phyloP scores from a whole-genome alignment of 2,797 vertebrate species.

The Micromesistius poutassou region DNA sequence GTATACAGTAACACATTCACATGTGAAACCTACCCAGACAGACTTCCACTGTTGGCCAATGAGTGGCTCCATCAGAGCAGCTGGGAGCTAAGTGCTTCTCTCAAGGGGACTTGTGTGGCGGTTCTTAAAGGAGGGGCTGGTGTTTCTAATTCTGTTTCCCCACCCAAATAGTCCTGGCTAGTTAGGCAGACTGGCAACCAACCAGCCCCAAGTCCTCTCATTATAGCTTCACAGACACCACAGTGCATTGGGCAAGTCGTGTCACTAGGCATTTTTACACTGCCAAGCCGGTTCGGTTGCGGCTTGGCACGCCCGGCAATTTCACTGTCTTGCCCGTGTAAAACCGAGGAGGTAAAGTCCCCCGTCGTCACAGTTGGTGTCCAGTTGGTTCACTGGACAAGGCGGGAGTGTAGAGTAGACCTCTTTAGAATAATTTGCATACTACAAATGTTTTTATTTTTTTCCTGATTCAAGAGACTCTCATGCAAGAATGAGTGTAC shows the following conservation, averaged over 20 bases:
- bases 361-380: too few species aligned
- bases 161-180: neutral
- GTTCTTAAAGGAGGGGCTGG: neutral
- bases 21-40: neutral
- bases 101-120: neutral
- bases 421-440: too few species aligned
- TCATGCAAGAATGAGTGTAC: too few species aligned
- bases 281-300: too few species aligned
- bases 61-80: constrained; percentile 9
- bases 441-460: too few species aligned
- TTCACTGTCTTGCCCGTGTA: too few species aligned
- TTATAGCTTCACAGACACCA: neutral
- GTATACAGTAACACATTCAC: neutral
- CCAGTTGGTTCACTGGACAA: too few species aligned
- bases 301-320: too few species aligned
- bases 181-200: constrained; percentile 8
- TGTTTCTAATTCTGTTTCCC: neutral
- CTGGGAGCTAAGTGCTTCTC: constrained; percentile 11
- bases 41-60: neutral
- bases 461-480: too few species aligned
- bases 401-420: too few species aligned
- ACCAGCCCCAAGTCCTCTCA: constrained; percentile 7
- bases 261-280: too few species aligned
- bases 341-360: too few species aligned
- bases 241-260: neutral